phyloP scores from a whole-genome alignment of 2,888 invertebrate species.

The Epiperipatus broadwayi region DNA sequence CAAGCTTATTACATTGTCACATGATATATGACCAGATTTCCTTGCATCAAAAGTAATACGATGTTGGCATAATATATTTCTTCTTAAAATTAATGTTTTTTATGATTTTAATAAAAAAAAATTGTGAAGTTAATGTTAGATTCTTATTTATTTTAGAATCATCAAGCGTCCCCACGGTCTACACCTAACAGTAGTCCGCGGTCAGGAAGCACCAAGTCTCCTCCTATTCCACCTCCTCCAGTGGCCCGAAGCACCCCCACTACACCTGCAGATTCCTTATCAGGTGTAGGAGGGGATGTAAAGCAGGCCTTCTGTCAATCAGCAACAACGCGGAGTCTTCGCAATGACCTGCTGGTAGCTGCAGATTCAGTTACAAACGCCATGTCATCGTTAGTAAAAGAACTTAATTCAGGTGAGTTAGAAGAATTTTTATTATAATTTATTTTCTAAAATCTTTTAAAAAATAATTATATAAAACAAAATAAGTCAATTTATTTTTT shows the following conservation, averaged over 20 bases:
- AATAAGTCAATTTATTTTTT: too few relatives aligned
- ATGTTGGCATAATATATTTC: too few relatives aligned
- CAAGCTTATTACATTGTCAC: too few relatives aligned
- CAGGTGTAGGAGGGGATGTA: conserved; percentile 33
- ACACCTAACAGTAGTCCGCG: conserved; percentile 24
- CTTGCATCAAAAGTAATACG: too few relatives aligned
- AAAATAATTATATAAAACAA: too few relatives aligned
- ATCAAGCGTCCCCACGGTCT: conserved; percentile 20
- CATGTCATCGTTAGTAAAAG: conserved; percentile 88
- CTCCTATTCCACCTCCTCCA: conserved; percentile 22
- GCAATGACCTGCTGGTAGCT: conserved; percentile 75
- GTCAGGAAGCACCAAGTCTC: conserved; percentile 33
- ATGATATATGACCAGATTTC: too few relatives aligned
- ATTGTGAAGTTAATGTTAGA: too few relatives aligned
- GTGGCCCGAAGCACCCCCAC: conserved; percentile 23
- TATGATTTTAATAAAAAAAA: too few relatives aligned
- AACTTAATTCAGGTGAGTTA: conserved; percentile 63
- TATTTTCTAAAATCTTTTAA: too few relatives aligned
- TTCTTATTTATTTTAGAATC: conserved; percentile 16
- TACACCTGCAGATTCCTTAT: conserved; percentile 24
- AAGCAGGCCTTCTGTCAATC: conserved; percentile 28
- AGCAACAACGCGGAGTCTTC: conserved; percentile 18
- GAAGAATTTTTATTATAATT: too few relatives aligned
- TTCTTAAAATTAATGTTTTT: too few relatives aligned
- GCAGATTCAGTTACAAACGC: conserved; percentile 95